Base-by-base conservation (phyloP, 2,888 invertebrate genomes). In the Leptura quadrifasciata region DNA sequence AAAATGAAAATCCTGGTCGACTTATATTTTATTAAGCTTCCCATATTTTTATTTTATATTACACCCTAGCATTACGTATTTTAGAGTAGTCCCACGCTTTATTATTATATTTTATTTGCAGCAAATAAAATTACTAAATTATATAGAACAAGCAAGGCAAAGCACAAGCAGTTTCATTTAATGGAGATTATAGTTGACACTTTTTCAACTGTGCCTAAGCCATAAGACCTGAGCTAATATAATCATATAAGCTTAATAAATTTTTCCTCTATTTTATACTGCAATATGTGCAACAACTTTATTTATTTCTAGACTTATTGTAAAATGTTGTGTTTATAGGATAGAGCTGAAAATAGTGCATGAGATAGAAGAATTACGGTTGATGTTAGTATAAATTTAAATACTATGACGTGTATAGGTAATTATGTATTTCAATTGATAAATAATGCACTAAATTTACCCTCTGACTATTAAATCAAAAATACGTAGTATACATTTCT, bases 191-290 rank as follows among this genome's bases (percentile, higher is more conserved):
- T 57, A 58, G 55, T 10, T 24, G 18, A 60, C 24, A 47, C 60
- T 39, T 60, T 60, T 70, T 58, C 70, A 47, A 47, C n/a, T 47
- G 57, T 58, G n/a, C 17, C 47, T 47, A 70, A 58, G 70, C 47
- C 60, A 18, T 70, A 21, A 60, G 60, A 58, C 60, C 24, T 35
- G n/a, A 9, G 60, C 35, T n/a, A 39, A 55, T 68, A 69, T 68
- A 69, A 57, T 70, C 70, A 47, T 60, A 60, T 70, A 70, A 70
- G 70, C 60, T 60, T 70, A 69, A 69, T 70, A 70, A 60, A 70
- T 60, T 60, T 69, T 70, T 60, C 70, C 60, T 60, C 24, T 15
- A 60, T 21, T 60, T 70, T 52, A 60, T 60, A 24, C 70, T 39
- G 70, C 70, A 70, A 70, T 58, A 60, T 52, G 35, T 70, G 70